Percentiles rank a stretch among this genome's conserved stretches.
phyloP scores from a whole-genome alignment of 2,888 invertebrate species.

The Spatulosminthurus flaviceps region DNA sequence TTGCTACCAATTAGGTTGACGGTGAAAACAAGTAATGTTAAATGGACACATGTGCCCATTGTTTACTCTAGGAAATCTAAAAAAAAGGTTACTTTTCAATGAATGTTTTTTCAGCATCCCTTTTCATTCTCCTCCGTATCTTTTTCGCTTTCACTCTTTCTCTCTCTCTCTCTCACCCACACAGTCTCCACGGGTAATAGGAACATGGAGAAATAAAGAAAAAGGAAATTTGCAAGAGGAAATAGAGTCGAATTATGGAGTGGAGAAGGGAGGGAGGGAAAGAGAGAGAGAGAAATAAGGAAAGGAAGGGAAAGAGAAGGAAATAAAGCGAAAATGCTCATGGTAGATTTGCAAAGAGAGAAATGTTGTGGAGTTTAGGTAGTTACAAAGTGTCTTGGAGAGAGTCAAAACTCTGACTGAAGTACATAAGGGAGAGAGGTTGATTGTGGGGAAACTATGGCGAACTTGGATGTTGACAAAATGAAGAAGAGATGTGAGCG shows the following conservation, averaged over 20 bases:
- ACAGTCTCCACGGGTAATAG: slow-evolving; percentile 2
- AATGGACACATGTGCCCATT: slow-evolving; percentile 26
- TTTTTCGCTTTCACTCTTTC: not conserved
- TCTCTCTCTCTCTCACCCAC: not conserved
- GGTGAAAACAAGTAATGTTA: not conserved
- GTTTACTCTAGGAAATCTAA: not conserved
- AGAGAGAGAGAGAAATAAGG: slow-evolving; percentile 15
- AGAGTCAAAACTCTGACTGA: not conserved
- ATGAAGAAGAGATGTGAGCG: slow-evolving; percentile 39
- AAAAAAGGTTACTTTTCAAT: not conserved
- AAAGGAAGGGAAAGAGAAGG: slow-evolving; percentile 35
- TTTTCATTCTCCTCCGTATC: too few species aligned
- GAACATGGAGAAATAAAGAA: slow-evolving; percentile 8
- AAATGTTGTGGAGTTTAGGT: slow-evolving; percentile 20
- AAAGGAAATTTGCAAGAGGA: slow-evolving; percentile 25
- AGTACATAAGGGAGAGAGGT: slow-evolving; percentile 25
- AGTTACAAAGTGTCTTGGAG: slow-evolving; percentile 29
- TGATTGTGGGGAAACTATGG: slow-evolving; percentile 13
- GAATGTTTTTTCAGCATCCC: not conserved
- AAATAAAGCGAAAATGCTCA: slow-evolving; percentile 50
- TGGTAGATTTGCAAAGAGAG: slow-evolving; percentile 30
- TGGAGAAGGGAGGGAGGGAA: not conserved
- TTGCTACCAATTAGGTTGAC: not conserved
- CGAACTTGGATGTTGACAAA: slow-evolving; percentile 42
- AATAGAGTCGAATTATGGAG: slow-evolving; percentile 51